A percentile compares a stretch with the other conserved stretches of the same genome.
These are phyloP conservation scores for Ryuthela nishihirai DNA, from an alignment of 2,888 invertebrate species.

Conservation along the genomic window DNA sequence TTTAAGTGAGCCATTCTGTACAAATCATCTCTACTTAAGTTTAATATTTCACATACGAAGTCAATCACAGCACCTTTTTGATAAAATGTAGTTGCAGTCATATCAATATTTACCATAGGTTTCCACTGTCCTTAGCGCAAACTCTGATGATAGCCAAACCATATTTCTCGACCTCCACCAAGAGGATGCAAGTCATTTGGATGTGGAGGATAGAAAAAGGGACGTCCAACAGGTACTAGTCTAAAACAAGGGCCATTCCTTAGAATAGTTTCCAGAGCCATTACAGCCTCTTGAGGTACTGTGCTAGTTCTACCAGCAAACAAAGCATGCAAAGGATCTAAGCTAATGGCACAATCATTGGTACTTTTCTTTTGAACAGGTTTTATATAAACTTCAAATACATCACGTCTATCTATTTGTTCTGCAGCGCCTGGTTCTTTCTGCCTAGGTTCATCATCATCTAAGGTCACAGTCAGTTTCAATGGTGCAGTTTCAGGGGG, in stretches of 20 bases:
- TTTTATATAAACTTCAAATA: conserved; percentile 22
- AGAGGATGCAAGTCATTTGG: conserved; percentile 15
- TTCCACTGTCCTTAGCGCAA: conserved; percentile 34
- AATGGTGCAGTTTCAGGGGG: conserved; percentile 48
- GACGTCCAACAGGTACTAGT: conserved; percentile 28
- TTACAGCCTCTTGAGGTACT: conserved; percentile 30
- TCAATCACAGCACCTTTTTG: conserved; percentile 18
- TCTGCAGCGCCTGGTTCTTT: conserved; percentile 11
- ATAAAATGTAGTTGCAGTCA: conserved; percentile 34
- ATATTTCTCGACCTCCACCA: conserved; percentile 34
- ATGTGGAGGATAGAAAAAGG: conserved; percentile 26
- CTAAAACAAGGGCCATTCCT: conserved; percentile 27
- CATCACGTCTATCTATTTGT: neutral
- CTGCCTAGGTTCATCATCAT: no score
- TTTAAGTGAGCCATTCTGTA: neutral
- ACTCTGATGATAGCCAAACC: conserved; percentile 41
- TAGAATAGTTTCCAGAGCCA: conserved; percentile 36
- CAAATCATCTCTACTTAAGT: neutral
- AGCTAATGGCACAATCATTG: conserved; percentile 19
- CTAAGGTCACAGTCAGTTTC: conserved; percentile 4
- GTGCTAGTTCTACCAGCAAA: conserved; percentile 4
- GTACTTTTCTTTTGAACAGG: conserved; percentile 29
- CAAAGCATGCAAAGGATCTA: conserved; percentile 29
- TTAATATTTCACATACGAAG: conserved; percentile 8
- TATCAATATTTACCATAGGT: conserved; percentile 36